phyloP scores from a whole-genome alignment of 2,797 vertebrate species.

The Poeciliopsis infans region DNA sequence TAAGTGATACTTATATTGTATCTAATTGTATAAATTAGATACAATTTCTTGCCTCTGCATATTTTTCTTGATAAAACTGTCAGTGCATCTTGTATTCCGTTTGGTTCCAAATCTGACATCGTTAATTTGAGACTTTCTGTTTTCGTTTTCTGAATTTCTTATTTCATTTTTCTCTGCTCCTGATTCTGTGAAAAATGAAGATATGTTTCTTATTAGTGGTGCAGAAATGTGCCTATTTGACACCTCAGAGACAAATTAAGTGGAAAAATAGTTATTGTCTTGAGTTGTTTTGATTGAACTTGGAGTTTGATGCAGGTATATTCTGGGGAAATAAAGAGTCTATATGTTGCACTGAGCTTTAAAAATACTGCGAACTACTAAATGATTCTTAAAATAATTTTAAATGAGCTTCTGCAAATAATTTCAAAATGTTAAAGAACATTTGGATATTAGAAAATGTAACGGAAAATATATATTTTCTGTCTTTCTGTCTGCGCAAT shows the following conservation, averaged over 20 bases:
- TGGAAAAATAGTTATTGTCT: background rate
- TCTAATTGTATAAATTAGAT: background rate
- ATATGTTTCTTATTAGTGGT: background rate
- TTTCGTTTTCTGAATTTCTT: background rate
- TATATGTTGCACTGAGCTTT: background rate
- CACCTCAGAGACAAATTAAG: background rate
- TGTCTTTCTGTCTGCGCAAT: background rate
- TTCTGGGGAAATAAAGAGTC: background rate
- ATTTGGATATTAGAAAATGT: background rate
- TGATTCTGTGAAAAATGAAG: background rate
- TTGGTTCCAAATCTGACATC: background rate
- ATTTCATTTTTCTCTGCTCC: background rate
- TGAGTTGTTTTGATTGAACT: background rate
- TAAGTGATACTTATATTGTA: background rate
- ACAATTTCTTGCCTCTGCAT: background rate
- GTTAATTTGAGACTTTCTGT: background rate
- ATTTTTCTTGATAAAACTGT: background rate
- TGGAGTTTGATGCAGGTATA: background rate
- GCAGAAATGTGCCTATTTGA: background rate
- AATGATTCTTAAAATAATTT: slow-evolving; percentile 8
- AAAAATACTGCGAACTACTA: background rate
- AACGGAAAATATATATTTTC: background rate
- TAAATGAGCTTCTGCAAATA: background rate
- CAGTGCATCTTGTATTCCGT: background rate
- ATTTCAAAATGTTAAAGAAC: background rate